These are phyloP conservation scores for Hetaerina titia DNA, from an alignment of 2,888 invertebrate genomes.

Conservation along the genomic window DNA sequence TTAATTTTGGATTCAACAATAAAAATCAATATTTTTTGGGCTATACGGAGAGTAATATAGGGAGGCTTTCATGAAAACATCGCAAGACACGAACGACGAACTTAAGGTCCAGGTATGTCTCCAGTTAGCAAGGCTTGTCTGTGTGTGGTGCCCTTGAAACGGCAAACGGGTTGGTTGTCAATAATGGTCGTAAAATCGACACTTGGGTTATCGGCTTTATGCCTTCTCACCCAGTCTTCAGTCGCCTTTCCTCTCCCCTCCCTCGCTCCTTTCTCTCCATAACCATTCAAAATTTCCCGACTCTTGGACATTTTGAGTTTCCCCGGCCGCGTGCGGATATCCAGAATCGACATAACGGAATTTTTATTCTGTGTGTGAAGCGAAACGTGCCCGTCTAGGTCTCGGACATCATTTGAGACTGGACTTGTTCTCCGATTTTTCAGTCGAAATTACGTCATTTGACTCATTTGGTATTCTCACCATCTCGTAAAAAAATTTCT, in stretches of 20 bases:
- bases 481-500: not conserved
- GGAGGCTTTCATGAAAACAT: not conserved
- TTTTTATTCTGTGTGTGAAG: slow-evolving; percentile 42
- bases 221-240: not conserved
- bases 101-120: not conserved
- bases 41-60: not conserved
- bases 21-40: not conserved
- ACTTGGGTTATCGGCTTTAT: slow-evolving; percentile 21
- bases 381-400: not conserved
- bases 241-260: not conserved
- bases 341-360: slow-evolving; percentile 22
- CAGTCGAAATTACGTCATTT: slow-evolving; percentile 36
- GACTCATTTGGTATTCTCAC: slow-evolving; percentile 41
- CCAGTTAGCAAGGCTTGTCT: not conserved
- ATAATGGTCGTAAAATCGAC: slow-evolving; percentile 22
- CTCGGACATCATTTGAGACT: slow-evolving; percentile 25
- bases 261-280: not conserved
- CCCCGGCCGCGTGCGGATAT: not conserved
- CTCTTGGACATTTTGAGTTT: not conserved
- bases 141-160: slow-evolving; percentile 19
- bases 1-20: too few species aligned
- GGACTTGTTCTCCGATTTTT: slow-evolving; percentile 8
- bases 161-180: not conserved
- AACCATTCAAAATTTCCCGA: slow-evolving; percentile 5
- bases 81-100: not conserved